Percentiles rank a stretch among this genome's conserved stretches.
phyloP scores from a whole-genome alignment of 2,888 invertebrate species.

The Dolichomitus sp. region DNA sequence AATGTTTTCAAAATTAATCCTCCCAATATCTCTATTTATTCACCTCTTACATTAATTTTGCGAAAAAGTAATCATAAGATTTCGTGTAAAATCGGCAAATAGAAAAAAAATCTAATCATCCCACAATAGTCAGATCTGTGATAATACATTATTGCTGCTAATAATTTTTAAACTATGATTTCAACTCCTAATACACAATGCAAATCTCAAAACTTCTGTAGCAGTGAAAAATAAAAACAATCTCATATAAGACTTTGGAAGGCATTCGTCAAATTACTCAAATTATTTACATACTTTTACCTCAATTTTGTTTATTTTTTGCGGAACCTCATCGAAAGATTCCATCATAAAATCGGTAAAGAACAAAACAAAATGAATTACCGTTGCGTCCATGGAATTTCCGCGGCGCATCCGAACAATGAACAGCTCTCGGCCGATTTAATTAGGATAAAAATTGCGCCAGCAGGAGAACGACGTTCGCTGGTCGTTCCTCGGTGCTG shows the following conservation, averaged over 20 bases:
- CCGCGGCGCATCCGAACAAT: conserved; percentile 61
- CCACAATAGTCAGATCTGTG: too few relatives aligned
- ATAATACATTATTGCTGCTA: too few relatives aligned
- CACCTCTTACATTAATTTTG: too few relatives aligned
- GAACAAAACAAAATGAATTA: conserved; percentile 16
- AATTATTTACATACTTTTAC: not conserved
- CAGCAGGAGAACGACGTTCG: conserved; percentile 74
- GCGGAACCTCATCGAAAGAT: not conserved
- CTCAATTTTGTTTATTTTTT: not conserved
- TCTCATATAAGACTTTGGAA: not conserved
- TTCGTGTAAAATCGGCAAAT: too few relatives aligned
- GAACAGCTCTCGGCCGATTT: conserved; percentile 76
- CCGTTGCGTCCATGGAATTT: conserved; percentile 58
- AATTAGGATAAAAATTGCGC: conserved; percentile 84
- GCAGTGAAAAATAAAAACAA: not conserved
- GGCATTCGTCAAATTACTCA: not conserved
- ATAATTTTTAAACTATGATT: too few relatives aligned
- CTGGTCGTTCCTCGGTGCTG: conserved; percentile 71
- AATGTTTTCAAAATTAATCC: too few relatives aligned
- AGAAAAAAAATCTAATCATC: too few relatives aligned
- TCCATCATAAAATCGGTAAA: conserved; percentile 35
- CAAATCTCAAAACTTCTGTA: too few relatives aligned
- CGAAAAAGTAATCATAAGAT: too few relatives aligned
- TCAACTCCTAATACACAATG: too few relatives aligned
- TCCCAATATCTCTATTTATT: too few relatives aligned